phyloP scores from a whole-genome alignment of 23 tunicate species.

The Clavelina lepadiformis region DNA sequence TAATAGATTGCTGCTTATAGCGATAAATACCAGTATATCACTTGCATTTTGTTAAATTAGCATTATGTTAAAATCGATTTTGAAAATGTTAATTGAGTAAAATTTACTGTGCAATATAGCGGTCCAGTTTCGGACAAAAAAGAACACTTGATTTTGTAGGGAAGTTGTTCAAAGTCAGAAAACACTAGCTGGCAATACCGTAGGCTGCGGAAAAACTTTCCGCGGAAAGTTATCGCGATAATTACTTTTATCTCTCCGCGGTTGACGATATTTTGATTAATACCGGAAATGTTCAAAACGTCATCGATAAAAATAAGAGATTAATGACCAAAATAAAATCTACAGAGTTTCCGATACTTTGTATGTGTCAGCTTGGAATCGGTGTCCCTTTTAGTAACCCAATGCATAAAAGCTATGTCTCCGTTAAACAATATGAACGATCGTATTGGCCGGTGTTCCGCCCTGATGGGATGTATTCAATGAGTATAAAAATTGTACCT shows the following conservation, averaged over 20 bases:
- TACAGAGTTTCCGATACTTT: slow-evolving; percentile 15
- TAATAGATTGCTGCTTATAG: too few relatives aligned
- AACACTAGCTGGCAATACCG: slow-evolving; percentile 15
- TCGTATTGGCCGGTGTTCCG: slow-evolving; percentile 7
- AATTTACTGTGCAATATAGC: too few relatives aligned
- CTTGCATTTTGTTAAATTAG: too few relatives aligned
- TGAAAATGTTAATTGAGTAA: too few relatives aligned
- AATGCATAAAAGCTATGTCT: slow-evolving; percentile 12
- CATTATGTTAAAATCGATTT: too few relatives aligned
- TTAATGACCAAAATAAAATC: neutral
- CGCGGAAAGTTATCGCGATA: too few relatives aligned
- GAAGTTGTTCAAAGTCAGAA: too few relatives aligned
- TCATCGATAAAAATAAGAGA: neutral
- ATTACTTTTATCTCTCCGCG: slow-evolving; percentile 3
- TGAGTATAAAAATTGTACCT: neutral
- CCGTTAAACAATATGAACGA: neutral
- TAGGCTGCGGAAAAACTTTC: slow-evolving; percentile 16
- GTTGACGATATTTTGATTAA: slow-evolving; percentile 20
- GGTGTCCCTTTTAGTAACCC: neutral
- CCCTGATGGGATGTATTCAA: slow-evolving; percentile 10
- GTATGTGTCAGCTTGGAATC: neutral
- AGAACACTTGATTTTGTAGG: too few relatives aligned
- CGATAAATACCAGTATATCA: too few relatives aligned
- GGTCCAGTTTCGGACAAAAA: too few relatives aligned
- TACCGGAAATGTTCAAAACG: slow-evolving; percentile 4